phyloP scores from a whole-genome alignment of 2,113 vertebrate genomes.

The Dascyllus trimaculatus region DNA sequence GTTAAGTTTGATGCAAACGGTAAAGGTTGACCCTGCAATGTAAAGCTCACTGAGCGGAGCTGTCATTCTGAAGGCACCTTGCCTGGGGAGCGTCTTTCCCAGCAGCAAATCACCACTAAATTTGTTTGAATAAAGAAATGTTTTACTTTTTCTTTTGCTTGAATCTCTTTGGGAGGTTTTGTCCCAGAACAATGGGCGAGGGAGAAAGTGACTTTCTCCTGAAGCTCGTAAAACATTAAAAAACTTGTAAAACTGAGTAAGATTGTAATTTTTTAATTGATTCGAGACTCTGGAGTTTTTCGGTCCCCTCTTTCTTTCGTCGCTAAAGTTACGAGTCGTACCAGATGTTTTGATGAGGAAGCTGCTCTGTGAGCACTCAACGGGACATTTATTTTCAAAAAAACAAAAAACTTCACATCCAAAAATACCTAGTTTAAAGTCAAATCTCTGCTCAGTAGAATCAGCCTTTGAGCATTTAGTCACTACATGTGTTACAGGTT shows the following conservation, averaged over 20 bases:
- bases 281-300: not conserved
- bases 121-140: conserved; percentile 57
- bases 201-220: not conserved
- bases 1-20: conserved; percentile 32
- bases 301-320: not conserved
- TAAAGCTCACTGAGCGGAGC: conserved; percentile 42
- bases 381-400: no score
- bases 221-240: not conserved
- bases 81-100: conserved; percentile 9
- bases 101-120: conserved; percentile 53
- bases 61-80: conserved; percentile 51
- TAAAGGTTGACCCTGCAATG: conserved; percentile 86
- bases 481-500: no score
- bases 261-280: conserved; percentile 30
- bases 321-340: not conserved
- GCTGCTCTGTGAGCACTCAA: not conserved
- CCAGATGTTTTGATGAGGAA: conserved; percentile 7
- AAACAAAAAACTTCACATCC: no score
- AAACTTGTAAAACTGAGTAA: not conserved
- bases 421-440: not conserved
- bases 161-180: conserved; percentile 15
- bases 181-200: not conserved
- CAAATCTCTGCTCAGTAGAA: not conserved
- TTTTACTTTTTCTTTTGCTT: conserved; percentile 44
- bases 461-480: no score